These are phyloP conservation scores for Ancistrus triradiatus DNA, from an alignment of 2,113 vertebrate genomes.

Conservation along the genomic window DNA sequence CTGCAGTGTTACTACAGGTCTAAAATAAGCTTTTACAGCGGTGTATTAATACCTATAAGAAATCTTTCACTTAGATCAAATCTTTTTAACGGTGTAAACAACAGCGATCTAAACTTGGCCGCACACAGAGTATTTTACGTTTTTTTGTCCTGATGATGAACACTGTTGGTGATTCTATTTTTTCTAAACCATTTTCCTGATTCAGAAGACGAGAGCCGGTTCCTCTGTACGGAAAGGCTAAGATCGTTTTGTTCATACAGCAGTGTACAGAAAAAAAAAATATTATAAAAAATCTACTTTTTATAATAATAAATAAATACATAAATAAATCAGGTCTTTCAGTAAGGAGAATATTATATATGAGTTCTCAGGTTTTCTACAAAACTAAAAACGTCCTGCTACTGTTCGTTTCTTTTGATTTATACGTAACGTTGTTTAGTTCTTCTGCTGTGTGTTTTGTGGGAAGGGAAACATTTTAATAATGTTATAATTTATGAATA, in stretches of 20 bases:
- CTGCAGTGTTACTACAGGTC: conserved; percentile 59
- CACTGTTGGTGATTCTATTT: conserved; percentile 70
- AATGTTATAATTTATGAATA: neutral
- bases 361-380: conserved; percentile 80
- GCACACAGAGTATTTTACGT: too few relatives aligned
- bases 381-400: conserved; percentile 67
- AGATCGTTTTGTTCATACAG: conserved; percentile 71
- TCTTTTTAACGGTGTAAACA: too few relatives aligned
- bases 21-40: too few relatives aligned
- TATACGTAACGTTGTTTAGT: conserved; percentile 62
- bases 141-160: conserved; percentile 64
- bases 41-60: too few relatives aligned
- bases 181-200: conserved; percentile 74
- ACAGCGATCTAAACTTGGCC: too few relatives aligned
- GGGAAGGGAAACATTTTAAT: too few relatives aligned
- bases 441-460: conserved; percentile 55
- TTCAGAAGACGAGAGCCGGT: conserved; percentile 62
- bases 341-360: conserved; percentile 73
- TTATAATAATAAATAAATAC: too few relatives aligned
- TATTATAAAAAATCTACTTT: conserved; percentile 77
- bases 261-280: conserved; percentile 81
- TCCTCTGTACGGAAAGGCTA: conserved; percentile 67
- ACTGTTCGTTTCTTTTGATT: conserved; percentile 58
- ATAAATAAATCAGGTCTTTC: conserved; percentile 77
- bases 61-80: too few relatives aligned